A percentile compares a stretch with the other conserved stretches of the same genome.
Conservation (phyloP, 2,888 invertebrate genomes). For the Eurytoma californica region DNA sequence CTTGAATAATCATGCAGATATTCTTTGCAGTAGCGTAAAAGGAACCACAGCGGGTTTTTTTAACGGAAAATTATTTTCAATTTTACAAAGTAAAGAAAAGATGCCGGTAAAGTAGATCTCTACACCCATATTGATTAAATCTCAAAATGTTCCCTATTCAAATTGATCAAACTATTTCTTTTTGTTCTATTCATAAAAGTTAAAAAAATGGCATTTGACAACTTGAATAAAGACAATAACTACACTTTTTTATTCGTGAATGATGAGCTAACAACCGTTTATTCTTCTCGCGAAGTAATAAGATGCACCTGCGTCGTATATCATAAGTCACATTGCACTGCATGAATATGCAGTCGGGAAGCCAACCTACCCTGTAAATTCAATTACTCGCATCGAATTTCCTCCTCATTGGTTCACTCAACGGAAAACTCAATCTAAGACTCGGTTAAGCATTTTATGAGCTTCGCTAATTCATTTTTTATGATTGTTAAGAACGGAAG, state of each 20-base stretch:
- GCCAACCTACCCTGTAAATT: conserved; percentile 20
- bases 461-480: not conserved
- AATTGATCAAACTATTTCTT: not conserved
- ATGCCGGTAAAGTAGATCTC: no score
- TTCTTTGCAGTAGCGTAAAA: no score
- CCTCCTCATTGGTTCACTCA: not conserved
- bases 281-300: not conserved
- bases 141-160: not conserved
- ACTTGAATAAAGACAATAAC: not conserved
- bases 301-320: conserved; percentile 3
- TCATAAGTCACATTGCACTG: conserved; percentile 31
- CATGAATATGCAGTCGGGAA: conserved; percentile 23
- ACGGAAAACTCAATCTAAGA: not conserved
- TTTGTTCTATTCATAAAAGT: not conserved
- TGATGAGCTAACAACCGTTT: not conserved
- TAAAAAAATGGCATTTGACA: not conserved
- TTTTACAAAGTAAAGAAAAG: no score
- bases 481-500: not conserved
- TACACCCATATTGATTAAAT: no score
- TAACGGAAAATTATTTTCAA: no score
- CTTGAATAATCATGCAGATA: no score
- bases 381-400: conserved; percentile 39
- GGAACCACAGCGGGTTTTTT: no score
- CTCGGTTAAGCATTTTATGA: conserved; percentile 5
- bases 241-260: not conserved